Base-by-base conservation (phyloP, 2,888 invertebrate species). In the Morpho deidamia region DNA sequence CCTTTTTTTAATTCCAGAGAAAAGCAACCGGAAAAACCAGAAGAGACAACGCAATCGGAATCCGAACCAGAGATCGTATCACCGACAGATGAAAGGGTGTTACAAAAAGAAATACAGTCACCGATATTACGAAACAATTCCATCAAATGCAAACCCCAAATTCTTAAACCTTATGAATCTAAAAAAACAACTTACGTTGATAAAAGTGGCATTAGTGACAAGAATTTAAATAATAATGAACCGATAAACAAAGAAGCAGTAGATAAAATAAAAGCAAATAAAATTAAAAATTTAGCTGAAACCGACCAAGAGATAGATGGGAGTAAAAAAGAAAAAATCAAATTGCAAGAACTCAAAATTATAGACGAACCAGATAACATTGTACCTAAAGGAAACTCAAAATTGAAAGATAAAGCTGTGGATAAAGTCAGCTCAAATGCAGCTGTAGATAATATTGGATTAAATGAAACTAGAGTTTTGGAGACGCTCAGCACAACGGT, bases 391-490 rank as follows among this genome's bases (percentile, higher is more conserved):
- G n/a, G n/a, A 4, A 11, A 39, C 39, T 39, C 39, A 39, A 11
- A 8, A 11, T n/a, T n/a, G n/a, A 39, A 39, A 39, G 10, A 38
- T 38, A 42, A 55, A 55, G 39, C 43, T 8, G 10, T 43, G 32
- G 32, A n/a, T 37, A 33, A 47, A 23, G 32, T 38, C 3, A 37
- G 42, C 11, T 33, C 48, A 5, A 35, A 42, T 0, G 64, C 65
- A 3, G 44, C 39, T 49, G 44, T 44, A 5, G 53, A 55, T 7
- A 53, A 51, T 9, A 46, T 46, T 11, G 47, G 61, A 0, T 50
- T 81, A 44, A 74, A 84, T 9, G 72, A 76, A 38, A 81, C 81
- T 0, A 66, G 64, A 32, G 60, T 78, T 1, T 56, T 79, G 23
- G 38, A 42, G 8, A 56, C 53, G n/a, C 23, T 67, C 38, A 64